Evolutionary conservation across 2,888 invertebrate species (phyloP), one percentile per base, ranked within the genome.

Genomic region (Digitonthophagus gazella): DNA sequence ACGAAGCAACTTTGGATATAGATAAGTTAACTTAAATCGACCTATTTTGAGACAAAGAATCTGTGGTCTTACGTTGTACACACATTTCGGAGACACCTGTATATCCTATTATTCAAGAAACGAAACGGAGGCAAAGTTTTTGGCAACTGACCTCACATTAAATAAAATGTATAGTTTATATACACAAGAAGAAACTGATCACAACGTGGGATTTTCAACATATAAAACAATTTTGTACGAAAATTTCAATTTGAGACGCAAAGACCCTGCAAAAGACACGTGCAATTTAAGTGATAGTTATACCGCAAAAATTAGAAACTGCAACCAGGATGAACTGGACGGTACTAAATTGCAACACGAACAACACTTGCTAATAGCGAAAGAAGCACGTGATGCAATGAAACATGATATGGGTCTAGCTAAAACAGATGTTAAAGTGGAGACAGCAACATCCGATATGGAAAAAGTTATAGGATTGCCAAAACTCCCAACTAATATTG

Each of bases 401-500:
- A 61, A 68, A 15, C 16, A 68, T 19, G 65, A 70, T 16, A 61
- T 70, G 66, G 20, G 65, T 3, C 16, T 11, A 66, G 66, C 66
- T 20, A 66, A 1, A 3, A 66, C 8, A 58, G 55, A 57, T 15
- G 14, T 55, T 58, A 15, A 8, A n/a, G 28, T 68, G 3, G 67
- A 70, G 56, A 68, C 63, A 15, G 11, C 44, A 58, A 65, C 58
- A 8, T 68, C 64, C 55, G 70, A 68, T 14, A 58, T 69, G 20
- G 69, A 69, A 64, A 71, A 69, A 58, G 69, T 69, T 56, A 57
- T 71, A 15, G 66, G 69, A 1, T 65, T 71, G 14, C 72, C 72
- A 4, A 69, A 72, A 66, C 28, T 74, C 1, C 72, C 72, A 1
- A 72, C 72, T n/a, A 73, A 71, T 61, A 67, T 72, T 28, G 65